A percentile compares a stretch with the other conserved stretches of the same genome.
Conservation (phyloP, 2,797 vertebrate genomes). For the Ptychadena robeensis region DNA sequence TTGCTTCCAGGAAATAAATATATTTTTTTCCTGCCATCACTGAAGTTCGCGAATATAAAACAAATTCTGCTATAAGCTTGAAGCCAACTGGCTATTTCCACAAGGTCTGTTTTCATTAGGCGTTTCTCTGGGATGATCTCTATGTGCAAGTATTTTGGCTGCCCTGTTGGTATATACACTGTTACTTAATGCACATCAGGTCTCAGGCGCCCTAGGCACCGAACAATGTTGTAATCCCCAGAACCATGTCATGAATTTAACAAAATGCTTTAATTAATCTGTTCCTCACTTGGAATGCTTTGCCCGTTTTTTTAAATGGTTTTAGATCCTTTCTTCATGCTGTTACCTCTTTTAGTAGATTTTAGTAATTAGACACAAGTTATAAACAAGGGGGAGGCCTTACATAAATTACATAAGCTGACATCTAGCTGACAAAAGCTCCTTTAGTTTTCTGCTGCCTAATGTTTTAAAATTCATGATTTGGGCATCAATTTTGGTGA, state of each 20-base stretch:
- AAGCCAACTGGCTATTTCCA: conserved; percentile 24
- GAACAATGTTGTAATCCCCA: conserved; percentile 68
- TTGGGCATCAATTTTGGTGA: too few species aligned
- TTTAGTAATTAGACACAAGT: too few species aligned
- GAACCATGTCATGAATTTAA: conserved; percentile 70
- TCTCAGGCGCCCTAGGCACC: conserved; percentile 57
- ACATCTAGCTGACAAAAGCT: too few species aligned
- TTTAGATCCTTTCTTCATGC: conserved; percentile 25
- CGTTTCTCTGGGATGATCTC: conserved; percentile 31
- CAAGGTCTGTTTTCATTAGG: conserved; percentile 30
- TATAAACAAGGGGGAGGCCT: too few species aligned
- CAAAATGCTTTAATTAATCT: conserved; percentile 69
- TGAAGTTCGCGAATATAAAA: conserved; percentile 27
- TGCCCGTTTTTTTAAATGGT: conserved; percentile 64
- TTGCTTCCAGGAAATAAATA: neutral
- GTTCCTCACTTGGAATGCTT: conserved; percentile 65
- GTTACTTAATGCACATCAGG: conserved; percentile 41
- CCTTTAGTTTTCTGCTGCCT: too few species aligned
- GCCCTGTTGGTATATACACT: conserved; percentile 28
- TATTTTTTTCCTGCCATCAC: neutral
- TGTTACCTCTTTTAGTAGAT: conserved; percentile 28
- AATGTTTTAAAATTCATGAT: too few species aligned
- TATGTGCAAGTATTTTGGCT: conserved; percentile 34
- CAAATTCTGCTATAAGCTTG: conserved; percentile 18
- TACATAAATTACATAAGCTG: too few species aligned